phyloP scores from a whole-genome alignment of 2,113 vertebrate species.

The Sinocyclocheilus anshuiensis region DNA sequence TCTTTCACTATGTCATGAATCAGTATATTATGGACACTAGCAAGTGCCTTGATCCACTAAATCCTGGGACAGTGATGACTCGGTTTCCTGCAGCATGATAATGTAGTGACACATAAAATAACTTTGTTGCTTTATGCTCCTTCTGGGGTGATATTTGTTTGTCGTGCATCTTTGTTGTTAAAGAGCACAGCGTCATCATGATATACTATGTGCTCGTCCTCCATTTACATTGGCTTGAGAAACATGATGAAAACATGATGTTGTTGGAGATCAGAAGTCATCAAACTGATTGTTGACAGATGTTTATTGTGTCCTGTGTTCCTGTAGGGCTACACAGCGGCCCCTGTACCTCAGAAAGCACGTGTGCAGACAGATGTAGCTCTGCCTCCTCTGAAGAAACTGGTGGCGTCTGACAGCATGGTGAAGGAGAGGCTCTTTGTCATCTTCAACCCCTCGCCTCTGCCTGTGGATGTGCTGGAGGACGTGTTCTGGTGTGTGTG shows the following conservation, averaged over 20 bases:
- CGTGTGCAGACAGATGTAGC: conserved; percentile 87
- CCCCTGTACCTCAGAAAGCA: conserved; percentile 68
- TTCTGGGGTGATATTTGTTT: not conserved
- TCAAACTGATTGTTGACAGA: not conserved
- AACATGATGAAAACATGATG: too few relatives aligned
- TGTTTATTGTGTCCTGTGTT: not conserved
- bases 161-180: not conserved
- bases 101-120: too few relatives aligned
- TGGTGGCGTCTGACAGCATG: conserved; percentile 82
- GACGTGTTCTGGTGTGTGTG: conserved; percentile 90
- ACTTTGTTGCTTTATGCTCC: too few relatives aligned
- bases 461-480: conserved; percentile 88
- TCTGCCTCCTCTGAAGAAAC: conserved; percentile 87
- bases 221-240: not conserved
- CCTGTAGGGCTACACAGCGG: conserved; percentile 61
- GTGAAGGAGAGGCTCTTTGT: conserved; percentile 93
- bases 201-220: not conserved
- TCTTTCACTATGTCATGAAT: too few relatives aligned
- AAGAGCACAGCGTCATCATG: too few relatives aligned
- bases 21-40: too few relatives aligned
- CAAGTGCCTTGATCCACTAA: too few relatives aligned
- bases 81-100: too few relatives aligned
- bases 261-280: too few relatives aligned
- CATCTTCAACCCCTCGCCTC: conserved; percentile 89
- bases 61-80: too few relatives aligned